These are phyloP conservation scores for Todiramphus saurophagus DNA, from an alignment of 2,113 vertebrate species.

Conservation along the genomic window DNA sequence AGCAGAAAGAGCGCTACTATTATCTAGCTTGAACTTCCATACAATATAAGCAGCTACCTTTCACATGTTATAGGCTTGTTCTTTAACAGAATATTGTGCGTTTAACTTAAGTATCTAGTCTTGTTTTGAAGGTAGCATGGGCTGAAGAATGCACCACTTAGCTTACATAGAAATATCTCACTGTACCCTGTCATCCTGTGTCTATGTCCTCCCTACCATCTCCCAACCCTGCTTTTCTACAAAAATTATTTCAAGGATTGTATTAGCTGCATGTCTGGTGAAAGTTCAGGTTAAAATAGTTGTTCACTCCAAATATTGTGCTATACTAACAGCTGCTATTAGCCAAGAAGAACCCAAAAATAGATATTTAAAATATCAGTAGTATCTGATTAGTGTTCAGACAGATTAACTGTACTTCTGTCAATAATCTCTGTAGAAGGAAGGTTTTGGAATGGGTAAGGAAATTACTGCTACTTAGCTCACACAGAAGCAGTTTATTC, in stretches of 20 bases:
- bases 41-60: not conserved
- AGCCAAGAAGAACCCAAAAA: not conserved
- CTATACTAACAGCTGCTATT: not conserved
- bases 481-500: not conserved
- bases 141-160: not conserved
- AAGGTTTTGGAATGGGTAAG: not conserved
- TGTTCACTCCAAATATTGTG: not conserved
- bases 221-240: not conserved
- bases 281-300: not conserved
- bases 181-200: not conserved
- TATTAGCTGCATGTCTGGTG: not conserved
- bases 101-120: not conserved
- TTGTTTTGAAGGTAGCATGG: not conserved
- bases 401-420: not conserved
- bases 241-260: not conserved
- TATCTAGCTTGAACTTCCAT: not conserved
- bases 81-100: not conserved
- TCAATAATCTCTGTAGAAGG: not conserved
- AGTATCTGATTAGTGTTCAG: not conserved
- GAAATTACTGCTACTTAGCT: not conserved
- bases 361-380: not conserved
- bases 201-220: accelerated
- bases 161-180: not conserved
- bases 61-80: not conserved
- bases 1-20: not conserved